These are phyloP conservation scores for Mus spicilegus DNA, from an alignment of 2,113 vertebrate genomes.

Conservation along the genomic window DNA sequence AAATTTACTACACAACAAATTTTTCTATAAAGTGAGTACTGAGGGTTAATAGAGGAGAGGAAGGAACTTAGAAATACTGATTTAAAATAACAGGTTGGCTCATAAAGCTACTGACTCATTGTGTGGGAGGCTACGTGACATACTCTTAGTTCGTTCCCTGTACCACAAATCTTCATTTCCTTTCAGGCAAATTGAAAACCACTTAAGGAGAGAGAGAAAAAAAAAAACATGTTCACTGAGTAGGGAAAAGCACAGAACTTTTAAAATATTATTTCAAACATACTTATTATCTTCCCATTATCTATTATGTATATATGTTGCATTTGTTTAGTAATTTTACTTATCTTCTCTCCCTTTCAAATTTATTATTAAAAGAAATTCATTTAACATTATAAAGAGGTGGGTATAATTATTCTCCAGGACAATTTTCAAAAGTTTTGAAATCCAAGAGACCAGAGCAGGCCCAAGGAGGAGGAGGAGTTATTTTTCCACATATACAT, in stretches of 20 bases:
- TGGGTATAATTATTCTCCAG: background rate
- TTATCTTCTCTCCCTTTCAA: background rate
- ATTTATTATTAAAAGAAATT: constrained; percentile 28
- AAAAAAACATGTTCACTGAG: background rate
- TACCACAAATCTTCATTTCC: background rate
- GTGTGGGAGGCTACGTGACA: background rate
- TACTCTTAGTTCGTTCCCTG: background rate
- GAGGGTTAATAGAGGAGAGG: background rate
- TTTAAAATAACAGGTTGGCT: background rate
- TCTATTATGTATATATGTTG: background rate
- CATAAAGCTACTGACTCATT: background rate
- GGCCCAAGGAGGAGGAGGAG: background rate
- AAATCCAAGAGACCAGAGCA: background rate
- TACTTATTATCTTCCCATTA: background rate
- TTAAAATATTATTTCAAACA: background rate
- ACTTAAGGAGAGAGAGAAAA: background rate
- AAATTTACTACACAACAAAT: background rate
- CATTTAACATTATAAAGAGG: background rate
- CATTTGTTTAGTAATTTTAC: constrained; percentile 10
- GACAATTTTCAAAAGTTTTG: background rate
- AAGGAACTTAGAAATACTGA: background rate
- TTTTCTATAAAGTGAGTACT: background rate
- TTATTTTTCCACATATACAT: background rate
- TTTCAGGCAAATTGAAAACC: background rate
- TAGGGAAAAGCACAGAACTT: background rate